Evolutionary conservation across 2,888 invertebrate species (phyloP), one percentile per base, ranked within the genome.

Genomic region (Drosophila ezoana): DNA sequence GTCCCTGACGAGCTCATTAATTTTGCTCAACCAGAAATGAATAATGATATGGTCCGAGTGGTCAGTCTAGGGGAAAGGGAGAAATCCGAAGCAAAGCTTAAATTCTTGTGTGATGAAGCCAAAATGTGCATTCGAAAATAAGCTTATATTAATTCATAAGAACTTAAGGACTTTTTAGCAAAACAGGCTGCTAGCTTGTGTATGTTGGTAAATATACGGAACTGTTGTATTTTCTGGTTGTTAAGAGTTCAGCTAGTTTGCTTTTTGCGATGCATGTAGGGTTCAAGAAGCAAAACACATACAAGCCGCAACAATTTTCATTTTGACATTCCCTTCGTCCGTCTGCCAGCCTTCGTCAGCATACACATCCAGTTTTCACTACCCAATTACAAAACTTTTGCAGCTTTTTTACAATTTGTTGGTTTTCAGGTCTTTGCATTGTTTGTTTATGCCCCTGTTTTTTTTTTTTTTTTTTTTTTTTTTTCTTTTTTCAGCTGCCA

Each of bases 21-120:
- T 70, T 74, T 65, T 74, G 56, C 65, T 58, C 49, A 74, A 28
- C 51, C 62, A 79, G 57, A 79, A 74, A 74, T 79, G 70, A 78
- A 61, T 66, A 74, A 74, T 74, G 59, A 74, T 57, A 58, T 60
- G 59, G 54, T 43, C 28, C 20, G 5, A 16, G 47, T 65, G 68
- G 47, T 43, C 33, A 28, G 13, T 6, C 37, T n/a, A 43, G 33
- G 23, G 18, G 4, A 13, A 32, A 14, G 40, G 14, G 3, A 20
- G 32, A 13, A 14, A n/a, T 14, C 9, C 23, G 44, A 8, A 47
- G 28, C 28, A 3, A 37, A 41, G 32, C 41, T 49, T 51, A 52
- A 47, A 35, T 51, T 48, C 43, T 35, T 66, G 44, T 75, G 54
- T 48, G 70, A 58, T 70, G 58, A 70, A 51, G 51, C 59, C 51